phyloP scores from a whole-genome alignment of 2,797 vertebrate genomes.

The Hoplostethus mediterraneus region DNA sequence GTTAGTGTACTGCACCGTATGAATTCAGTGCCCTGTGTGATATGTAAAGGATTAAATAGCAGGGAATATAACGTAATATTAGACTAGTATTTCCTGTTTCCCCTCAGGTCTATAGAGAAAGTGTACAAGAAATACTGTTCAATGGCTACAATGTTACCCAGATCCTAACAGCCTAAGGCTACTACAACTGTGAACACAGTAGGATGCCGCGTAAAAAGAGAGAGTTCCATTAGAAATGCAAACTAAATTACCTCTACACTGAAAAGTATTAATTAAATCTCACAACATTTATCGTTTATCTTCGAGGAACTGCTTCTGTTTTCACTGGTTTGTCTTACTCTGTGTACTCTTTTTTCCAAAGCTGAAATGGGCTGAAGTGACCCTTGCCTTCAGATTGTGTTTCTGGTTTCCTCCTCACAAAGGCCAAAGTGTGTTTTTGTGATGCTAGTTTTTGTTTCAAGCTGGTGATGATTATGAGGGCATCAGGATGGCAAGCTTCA shows the following conservation, averaged over 20 bases:
- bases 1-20: not conserved
- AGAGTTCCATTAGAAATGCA: conserved; percentile 69
- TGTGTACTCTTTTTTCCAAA: not conserved
- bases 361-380: not conserved
- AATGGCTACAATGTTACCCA: conserved; percentile 38
- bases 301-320: conserved; percentile 30
- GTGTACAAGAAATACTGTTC: conserved; percentile 24
- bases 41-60: conserved; percentile 34
- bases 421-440: not conserved
- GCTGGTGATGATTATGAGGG: not conserved
- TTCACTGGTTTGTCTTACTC: not conserved
- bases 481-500: conserved; percentile 3
- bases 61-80: conserved; percentile 54
- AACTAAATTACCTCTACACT: conserved; percentile 58
- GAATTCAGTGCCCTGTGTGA: conserved; percentile 3
- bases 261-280: conserved; percentile 64
- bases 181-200: conserved; percentile 62
- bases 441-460: not conserved
- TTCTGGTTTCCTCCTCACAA: not conserved
- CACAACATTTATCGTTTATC: conserved; percentile 39
- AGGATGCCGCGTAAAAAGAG: conserved; percentile 62
- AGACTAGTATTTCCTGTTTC: conserved; percentile 35
- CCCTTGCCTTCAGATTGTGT: not conserved
- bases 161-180: conserved; percentile 64
- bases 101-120: conserved; percentile 45